Evolutionary conservation across 2,797 vertebrate genomes (phyloP), one percentile per base, ranked within the genome.

Genomic region (Huso huso): DNA sequence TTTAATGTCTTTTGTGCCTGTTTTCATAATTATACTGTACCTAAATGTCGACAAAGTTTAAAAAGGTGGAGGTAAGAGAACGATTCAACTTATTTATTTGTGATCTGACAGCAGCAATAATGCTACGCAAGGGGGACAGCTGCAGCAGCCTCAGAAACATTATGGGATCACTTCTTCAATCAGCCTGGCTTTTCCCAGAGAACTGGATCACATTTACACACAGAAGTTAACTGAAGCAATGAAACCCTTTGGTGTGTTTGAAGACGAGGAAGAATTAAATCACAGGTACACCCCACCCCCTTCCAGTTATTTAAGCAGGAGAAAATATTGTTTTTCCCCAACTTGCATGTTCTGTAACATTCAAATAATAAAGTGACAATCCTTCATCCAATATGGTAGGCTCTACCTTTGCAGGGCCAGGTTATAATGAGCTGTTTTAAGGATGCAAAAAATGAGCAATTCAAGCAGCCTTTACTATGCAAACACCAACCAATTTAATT

Each of bases 161-260:
- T 96, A 94, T 83, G 96, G 94, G 73, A 89, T 98, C 81, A 95
- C 95, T 7, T 94, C 94, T 71, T 92, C 96, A 51, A 94, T 97
- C 74, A 97, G 94, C 78, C 87, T 94, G 71, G 93, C 94, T 63
- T 84, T 87, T 77, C 94, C 96, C 51, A 84, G 91, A 74, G 92
- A 95, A 66, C 87, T 92, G 66, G 96, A 98, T 82, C 86, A 90
- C 73, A 79, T 93, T 77, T 92, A 94, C 72, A 96, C 95, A 53
- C 89, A 92, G 76, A 96, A 91, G 70, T 86, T 98, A 68, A 88
- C 92, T 57, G 95, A 98, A 75, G 90, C 93, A 10, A 93, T 98
- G 94, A 93, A 93, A 77, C 91, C 92, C 48, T 97, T 95, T 81
- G 96, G 93, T 48, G 93, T 97, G 48, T 98, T 97, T 88, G 96